Evolutionary conservation across 2,797 vertebrate genomes (phyloP).

Genomic region (Sebastiscus tertius): DNA sequence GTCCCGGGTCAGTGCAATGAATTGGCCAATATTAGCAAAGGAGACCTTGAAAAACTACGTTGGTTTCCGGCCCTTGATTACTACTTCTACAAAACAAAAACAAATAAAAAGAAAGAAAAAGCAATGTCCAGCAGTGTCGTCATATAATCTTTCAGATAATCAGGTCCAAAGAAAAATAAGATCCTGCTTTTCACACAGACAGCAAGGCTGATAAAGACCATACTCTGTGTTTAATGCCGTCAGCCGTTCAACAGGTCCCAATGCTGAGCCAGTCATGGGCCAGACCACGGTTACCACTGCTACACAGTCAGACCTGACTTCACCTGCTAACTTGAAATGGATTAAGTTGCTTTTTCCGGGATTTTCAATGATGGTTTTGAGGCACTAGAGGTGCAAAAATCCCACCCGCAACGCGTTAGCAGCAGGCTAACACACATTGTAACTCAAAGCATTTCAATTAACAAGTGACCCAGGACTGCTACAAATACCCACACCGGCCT

Average conservation of each 20-base stretch:
- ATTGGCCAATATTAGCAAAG: conserved; percentile 69
- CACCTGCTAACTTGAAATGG: conserved; percentile 30
- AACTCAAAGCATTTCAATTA: conserved; percentile 39
- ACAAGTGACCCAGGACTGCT: conserved; percentile 67
- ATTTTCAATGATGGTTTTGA: conserved; percentile 2
- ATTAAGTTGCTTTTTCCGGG: conserved; percentile 6
- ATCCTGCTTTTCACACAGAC: conserved; percentile 48
- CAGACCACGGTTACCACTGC: conserved; percentile 66
- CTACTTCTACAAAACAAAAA: neutral
- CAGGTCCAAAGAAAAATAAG: conserved; percentile 62
- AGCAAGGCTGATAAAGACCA: conserved; percentile 44
- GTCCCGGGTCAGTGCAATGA: conserved; percentile 83
- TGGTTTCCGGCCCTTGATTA: conserved; percentile 59
- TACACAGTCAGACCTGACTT: conserved; percentile 60
- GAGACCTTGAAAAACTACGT: conserved; percentile 55
- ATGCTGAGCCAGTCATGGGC: conserved; percentile 63
- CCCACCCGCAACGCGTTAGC: neutral
- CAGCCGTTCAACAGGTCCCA: conserved; percentile 59
- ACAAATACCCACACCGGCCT: conserved; percentile 76
- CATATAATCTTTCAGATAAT: conserved; percentile 59
- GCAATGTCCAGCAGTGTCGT: conserved; percentile 61
- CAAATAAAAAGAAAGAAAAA: conserved; percentile 12
- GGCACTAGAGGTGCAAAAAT: conserved; percentile 17
- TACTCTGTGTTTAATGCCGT: conserved; percentile 50
- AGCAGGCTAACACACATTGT: neutral